Evolutionary conservation across 2,797 vertebrate species (phyloP).

Genomic region (Sebastes baramenuke): DNA sequence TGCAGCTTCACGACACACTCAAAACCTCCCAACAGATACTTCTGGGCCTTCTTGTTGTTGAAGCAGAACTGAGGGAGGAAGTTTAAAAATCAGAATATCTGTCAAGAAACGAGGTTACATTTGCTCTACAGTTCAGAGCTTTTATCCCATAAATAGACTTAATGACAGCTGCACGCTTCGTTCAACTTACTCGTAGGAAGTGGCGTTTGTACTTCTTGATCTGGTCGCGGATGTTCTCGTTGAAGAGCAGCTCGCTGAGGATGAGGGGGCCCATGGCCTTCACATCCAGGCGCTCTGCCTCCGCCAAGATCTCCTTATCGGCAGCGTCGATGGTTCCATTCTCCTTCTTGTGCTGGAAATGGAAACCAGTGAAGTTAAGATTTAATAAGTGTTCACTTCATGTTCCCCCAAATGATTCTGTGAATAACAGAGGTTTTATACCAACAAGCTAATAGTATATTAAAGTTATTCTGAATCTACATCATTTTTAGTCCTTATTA

Average conservation of each 20-base stretch:
- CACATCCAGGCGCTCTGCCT: constrained; percentile 96
- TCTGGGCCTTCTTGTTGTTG: constrained; percentile 96
- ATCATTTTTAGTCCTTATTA: too few relatives aligned
- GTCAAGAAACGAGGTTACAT: not conserved
- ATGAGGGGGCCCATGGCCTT: constrained; percentile 96
- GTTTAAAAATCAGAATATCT: not conserved
- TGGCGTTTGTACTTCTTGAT: constrained; percentile 96
- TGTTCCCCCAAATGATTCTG: not conserved
- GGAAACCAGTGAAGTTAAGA: not conserved
- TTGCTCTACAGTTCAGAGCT: not conserved
- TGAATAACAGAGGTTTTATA: not conserved
- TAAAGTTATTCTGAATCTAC: not conserved
- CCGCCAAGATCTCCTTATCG: constrained; percentile 95
- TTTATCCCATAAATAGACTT: not conserved
- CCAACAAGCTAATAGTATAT: too few relatives aligned
- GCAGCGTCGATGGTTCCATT: constrained; percentile 87
- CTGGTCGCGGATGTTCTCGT: constrained; percentile 96
- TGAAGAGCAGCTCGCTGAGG: constrained; percentile 94
- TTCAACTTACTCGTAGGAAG: constrained; percentile 90
- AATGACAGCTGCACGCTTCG: not conserved
- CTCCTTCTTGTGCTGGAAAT: constrained; percentile 92
- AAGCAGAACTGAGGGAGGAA: constrained; percentile 88
- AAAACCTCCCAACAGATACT: constrained; percentile 93
- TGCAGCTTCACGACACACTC: constrained; percentile 97
- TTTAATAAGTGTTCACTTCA: not conserved